Conservation (phyloP, 1,140 invertebrate species). For the Pseudomyrmex pallidus region DNA sequence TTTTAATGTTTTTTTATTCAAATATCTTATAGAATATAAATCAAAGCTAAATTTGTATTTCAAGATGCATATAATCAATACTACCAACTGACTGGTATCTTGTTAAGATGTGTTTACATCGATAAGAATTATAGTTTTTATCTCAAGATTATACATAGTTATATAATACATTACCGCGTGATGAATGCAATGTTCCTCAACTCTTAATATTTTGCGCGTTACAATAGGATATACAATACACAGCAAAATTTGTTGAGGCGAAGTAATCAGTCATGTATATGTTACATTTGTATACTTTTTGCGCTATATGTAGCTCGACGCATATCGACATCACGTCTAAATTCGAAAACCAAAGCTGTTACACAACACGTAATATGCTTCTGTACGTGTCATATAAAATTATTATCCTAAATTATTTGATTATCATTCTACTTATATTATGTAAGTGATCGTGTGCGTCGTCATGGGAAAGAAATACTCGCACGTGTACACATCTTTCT, state of each 20-base stretch:
- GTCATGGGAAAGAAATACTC: background rate
- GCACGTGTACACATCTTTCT: no score
- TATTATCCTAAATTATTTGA: constrained; percentile 41
- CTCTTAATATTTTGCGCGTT: background rate
- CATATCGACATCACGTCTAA: constrained; percentile 47
- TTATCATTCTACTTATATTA: background rate
- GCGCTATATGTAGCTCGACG: constrained; percentile 19
- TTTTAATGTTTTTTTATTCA: constrained; percentile 39
- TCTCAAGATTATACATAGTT: constrained; percentile 1
- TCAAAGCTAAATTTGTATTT: constrained; percentile 10
- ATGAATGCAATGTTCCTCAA: background rate
- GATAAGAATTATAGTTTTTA: constrained; percentile 37
- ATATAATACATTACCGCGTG: constrained; percentile 33
- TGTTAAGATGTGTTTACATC: background rate
- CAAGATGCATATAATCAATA: constrained; percentile 31
- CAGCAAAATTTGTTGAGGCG: constrained; percentile 17
- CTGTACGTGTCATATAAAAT: constrained; percentile 31
- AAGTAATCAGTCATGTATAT: constrained; percentile 59
- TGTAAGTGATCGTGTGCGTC: constrained; percentile 24
- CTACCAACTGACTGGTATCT: background rate
- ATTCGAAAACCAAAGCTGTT: constrained; percentile 47
- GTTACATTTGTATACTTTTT: constrained; percentile 59
- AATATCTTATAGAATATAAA: constrained; percentile 44
- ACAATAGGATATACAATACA: background rate
- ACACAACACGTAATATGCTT: constrained; percentile 32